A percentile compares a stretch with the other conserved stretches of the same genome.
phyloP scores from a whole-genome alignment of 2,888 invertebrate genomes.

The Hydrotaea diabolus region DNA sequence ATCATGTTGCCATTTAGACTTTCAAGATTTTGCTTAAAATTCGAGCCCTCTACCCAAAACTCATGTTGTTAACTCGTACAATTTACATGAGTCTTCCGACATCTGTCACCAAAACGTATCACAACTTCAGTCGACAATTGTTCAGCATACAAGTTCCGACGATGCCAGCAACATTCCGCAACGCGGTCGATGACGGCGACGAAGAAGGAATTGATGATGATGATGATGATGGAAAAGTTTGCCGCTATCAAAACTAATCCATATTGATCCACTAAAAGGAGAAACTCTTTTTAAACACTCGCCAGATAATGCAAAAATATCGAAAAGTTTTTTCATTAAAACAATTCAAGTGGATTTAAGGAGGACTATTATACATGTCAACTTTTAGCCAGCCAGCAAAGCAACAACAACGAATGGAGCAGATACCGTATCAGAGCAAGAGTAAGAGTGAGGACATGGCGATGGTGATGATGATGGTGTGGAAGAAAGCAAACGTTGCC shows the following conservation, averaged over 20 bases:
- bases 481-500: slow-evolving; percentile 32
- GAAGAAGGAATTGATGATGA: not conserved
- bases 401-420: not conserved
- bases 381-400: slow-evolving; percentile 26
- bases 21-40: too few relatives aligned
- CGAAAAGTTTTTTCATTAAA: slow-evolving; percentile 64
- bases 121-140: not conserved
- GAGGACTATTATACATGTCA: slow-evolving; percentile 52
- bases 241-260: slow-evolving; percentile 59
- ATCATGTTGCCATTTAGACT: not conserved
- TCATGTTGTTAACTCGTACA: not conserved
- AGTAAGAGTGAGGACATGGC: slow-evolving; percentile 5
- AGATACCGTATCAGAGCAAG: too few relatives aligned
- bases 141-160: not conserved
- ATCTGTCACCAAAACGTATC: not conserved
- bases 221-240: slow-evolving; percentile 32
- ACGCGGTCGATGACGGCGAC: not conserved
- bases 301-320: slow-evolving; percentile 57
- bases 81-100: slow-evolving; percentile 5
- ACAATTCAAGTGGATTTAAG: slow-evolving; percentile 64
- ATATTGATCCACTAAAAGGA: slow-evolving; percentile 58
- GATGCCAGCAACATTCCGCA: not conserved
- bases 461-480: not conserved
- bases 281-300: slow-evolving; percentile 58
- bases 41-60: not conserved